phyloP scores from a whole-genome alignment of 2,888 invertebrate species.

The Andrena chrysosceles region DNA sequence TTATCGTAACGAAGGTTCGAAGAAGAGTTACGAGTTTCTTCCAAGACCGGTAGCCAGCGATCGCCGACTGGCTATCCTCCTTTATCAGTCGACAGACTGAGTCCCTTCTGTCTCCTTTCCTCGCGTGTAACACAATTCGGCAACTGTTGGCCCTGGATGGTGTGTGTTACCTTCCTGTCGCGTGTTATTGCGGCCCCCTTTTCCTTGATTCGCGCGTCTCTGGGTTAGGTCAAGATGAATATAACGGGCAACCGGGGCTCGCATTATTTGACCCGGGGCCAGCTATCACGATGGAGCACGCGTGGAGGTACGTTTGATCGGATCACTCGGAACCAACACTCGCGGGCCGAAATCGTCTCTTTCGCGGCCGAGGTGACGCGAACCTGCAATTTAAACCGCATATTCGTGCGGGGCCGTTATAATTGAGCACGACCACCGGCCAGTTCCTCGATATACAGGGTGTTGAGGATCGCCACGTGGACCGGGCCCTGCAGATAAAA shows the following conservation, averaged over 20 bases:
- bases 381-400: slow-evolving; percentile 83
- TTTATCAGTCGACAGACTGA: slow-evolving; percentile 45
- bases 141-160: slow-evolving; percentile 21
- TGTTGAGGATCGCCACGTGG: slow-evolving; percentile 7
- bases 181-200: slow-evolving; percentile 46
- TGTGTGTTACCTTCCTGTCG: slow-evolving; percentile 27
- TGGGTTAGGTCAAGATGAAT: slow-evolving; percentile 46
- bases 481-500: neutral
- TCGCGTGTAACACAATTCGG: slow-evolving; percentile 21
- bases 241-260: slow-evolving; percentile 52
- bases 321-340: slow-evolving; percentile 52
- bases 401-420: slow-evolving; percentile 73
- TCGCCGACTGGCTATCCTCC: slow-evolving; percentile 34
- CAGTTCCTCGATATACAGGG: slow-evolving; percentile 21
- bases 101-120: slow-evolving; percentile 24
- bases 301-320: slow-evolving; percentile 45
- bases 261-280: slow-evolving; percentile 50
- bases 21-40: neutral
- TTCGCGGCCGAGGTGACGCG: slow-evolving; percentile 76
- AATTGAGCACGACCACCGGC: slow-evolving; percentile 53
- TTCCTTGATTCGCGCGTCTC: slow-evolving; percentile 38
- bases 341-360: slow-evolving; percentile 50
- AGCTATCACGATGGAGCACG: slow-evolving; percentile 12
- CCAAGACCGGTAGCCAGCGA: slow-evolving; percentile 51
- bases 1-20: neutral